Evolutionary conservation across 2,113 vertebrate genomes (phyloP).

Genomic region (Alethe diademata): DNA sequence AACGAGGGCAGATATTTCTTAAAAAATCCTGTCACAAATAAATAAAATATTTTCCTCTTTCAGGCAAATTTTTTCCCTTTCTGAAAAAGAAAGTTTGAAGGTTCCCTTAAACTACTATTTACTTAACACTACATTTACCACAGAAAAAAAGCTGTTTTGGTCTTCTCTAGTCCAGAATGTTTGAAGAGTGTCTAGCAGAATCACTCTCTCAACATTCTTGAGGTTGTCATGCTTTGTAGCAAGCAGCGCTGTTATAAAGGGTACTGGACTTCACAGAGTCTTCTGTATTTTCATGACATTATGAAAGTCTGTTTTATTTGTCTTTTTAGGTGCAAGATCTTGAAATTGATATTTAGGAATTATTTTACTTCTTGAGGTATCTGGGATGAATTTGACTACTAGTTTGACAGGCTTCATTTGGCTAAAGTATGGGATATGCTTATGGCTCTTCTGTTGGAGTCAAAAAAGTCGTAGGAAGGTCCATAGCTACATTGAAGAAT

Average conservation of each 20-base stretch:
- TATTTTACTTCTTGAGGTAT: background rate
- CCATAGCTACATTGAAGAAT: background rate
- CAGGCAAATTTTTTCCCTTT: background rate
- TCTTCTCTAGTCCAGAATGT: background rate
- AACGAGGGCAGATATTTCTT: fast-evolving
- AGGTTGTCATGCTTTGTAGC: background rate
- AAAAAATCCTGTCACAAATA: background rate
- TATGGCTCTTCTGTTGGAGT: background rate
- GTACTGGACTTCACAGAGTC: background rate
- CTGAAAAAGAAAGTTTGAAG: background rate
- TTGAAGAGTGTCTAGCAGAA: background rate
- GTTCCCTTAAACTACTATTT: background rate
- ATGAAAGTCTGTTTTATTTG: background rate
- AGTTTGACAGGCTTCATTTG: background rate
- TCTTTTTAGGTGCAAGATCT: background rate
- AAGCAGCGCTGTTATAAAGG: background rate
- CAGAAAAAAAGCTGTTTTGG: background rate
- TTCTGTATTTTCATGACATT: background rate
- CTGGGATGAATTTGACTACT: background rate
- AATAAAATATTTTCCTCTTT: background rate
- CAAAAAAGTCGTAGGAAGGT: background rate
- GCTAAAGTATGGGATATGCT: background rate
- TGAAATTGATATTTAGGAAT: background rate
- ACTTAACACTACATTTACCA: background rate
- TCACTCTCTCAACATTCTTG: background rate